Base-by-base conservation (phyloP, 2,113 vertebrate species). In the Motacilla tschutschensis region DNA sequence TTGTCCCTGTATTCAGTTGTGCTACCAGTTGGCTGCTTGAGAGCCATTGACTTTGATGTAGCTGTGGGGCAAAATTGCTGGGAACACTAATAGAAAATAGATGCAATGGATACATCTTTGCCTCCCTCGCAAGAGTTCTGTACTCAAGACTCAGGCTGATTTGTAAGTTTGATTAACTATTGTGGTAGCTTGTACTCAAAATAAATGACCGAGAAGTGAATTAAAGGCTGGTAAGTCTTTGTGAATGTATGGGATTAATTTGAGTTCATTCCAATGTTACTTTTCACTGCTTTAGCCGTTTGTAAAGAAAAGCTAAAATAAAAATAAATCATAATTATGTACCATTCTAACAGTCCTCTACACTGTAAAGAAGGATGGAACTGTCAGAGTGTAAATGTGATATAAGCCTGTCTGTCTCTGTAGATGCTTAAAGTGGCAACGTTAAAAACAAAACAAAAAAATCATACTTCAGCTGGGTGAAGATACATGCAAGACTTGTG, bases 141-240 rank as follows among this genome's bases (percentile, higher is more conserved):
- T 70, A 33, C 46, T 74, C 70, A 33, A 87, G 74, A 54, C 87
- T 90, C 50, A 74, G 57, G 53, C 53, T 91, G 59, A 16, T 86
- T 73, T 79, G 28, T 65, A 73, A 90, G 17, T 79, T 84, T 81
- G 62, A 59, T 54, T 53, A 54, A 53, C 47, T 82, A 55, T 44
- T 67, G 19, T 70, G 29, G 22, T 66, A 73, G 11, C 15, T 71
- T 83, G 31, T 65, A 48, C 29, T 75, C 50, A 25, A 46, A 83
- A 58, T 66, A 79, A 92, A 58, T 78, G 26, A 67, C 62, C 21
- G 63, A 64, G 28, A 74, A 77, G 22, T 54, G 29, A 73, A 36
- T 82, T 82, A 48, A 12, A 36, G 35, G 29, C 38, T 84, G 35
- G 15, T 79, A 80, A 81, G 82, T 80, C 43, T 72, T 83, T 64